These are phyloP conservation scores for Punctoribates punctum DNA, from an alignment of 2,888 invertebrate genomes.

Conservation along the genomic window DNA sequence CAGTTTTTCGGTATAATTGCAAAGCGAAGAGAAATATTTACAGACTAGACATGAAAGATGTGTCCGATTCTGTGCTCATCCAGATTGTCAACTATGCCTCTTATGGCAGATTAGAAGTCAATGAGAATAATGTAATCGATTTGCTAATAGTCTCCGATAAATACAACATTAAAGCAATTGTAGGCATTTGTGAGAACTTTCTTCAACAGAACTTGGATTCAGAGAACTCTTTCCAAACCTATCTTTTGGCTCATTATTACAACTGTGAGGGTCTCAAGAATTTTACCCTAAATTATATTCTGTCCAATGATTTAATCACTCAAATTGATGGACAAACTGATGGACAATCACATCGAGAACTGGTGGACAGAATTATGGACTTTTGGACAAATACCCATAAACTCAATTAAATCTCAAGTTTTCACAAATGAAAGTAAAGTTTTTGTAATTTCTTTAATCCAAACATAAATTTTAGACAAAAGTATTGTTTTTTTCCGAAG, in stretches of 20 bases:
- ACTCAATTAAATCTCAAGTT: too few species aligned
- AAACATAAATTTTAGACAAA: too few species aligned
- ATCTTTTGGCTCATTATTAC: slow-evolving; percentile 24
- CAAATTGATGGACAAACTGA: too few species aligned
- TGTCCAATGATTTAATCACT: not conserved
- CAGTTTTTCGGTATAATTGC: not conserved
- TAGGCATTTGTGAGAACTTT: not conserved
- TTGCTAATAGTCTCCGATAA: not conserved
- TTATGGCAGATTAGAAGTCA: not conserved
- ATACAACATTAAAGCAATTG: not conserved
- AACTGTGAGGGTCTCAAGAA: slow-evolving; percentile 10
- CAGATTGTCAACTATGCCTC: not conserved
- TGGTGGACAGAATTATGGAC: too few species aligned
- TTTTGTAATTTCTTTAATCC: too few species aligned
- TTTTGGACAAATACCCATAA: too few species aligned
- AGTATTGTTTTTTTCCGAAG: too few species aligned
- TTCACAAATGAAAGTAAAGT: too few species aligned
- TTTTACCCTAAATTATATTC: not conserved
- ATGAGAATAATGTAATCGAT: not conserved
- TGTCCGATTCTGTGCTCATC: not conserved
- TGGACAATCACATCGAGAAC: too few species aligned
- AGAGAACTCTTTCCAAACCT: not conserved
- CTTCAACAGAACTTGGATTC: not conserved
- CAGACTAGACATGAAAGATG: not conserved
- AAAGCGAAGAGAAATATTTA: not conserved